Conservation (phyloP, 2,113 vertebrate genomes). For the Penelope pileata region DNA sequence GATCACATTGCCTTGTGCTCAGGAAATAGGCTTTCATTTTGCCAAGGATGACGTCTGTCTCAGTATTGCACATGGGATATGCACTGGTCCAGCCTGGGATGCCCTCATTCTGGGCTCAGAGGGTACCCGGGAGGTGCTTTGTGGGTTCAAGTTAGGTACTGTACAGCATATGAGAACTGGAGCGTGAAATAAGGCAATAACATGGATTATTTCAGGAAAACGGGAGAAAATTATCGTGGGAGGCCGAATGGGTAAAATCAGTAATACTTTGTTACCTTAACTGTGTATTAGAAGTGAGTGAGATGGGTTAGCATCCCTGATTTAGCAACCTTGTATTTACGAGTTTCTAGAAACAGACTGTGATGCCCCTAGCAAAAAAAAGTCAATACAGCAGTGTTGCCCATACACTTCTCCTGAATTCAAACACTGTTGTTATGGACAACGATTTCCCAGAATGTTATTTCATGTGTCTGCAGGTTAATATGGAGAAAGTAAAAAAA, state of each 20-base stretch:
- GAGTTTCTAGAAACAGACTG: neutral
- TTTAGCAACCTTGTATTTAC: neutral
- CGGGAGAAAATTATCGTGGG: neutral
- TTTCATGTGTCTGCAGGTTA: neutral
- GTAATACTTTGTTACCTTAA: fast-evolving
- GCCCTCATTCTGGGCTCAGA: neutral
- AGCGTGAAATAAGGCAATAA: neutral
- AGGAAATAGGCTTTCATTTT: neutral
- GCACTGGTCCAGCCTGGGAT: neutral
- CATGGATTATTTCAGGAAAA: neutral
- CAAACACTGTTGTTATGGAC: neutral
- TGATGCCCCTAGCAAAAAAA: neutral
- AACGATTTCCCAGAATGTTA: neutral
- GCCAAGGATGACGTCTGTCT: neutral
- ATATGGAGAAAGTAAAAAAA: neutral
- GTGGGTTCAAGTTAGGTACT: neutral
- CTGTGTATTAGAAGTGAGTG: neutral
- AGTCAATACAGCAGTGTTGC: neutral
- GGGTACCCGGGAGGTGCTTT: neutral
- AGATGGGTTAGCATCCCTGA: neutral
- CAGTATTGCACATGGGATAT: fast-evolving
- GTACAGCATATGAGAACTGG: fast-evolving
- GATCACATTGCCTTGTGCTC: too few species aligned
- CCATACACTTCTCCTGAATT: neutral
- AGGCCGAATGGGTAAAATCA: neutral